These are phyloP conservation scores for Antennarius maculatus DNA, from an alignment of 2,797 vertebrate species.

Conservation along the genomic window DNA sequence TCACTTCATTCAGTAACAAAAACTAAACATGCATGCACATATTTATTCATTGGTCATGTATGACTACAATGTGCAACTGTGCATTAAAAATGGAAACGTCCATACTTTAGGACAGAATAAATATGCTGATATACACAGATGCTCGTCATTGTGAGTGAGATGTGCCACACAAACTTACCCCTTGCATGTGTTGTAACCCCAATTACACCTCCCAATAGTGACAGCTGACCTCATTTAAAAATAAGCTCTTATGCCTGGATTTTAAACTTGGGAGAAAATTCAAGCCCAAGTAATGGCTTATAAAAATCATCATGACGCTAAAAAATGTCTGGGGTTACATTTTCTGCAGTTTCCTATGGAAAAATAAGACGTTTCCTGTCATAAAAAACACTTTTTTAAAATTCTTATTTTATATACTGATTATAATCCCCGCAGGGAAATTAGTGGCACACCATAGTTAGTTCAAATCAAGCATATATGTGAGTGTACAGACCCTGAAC, in stretches of 20 bases:
- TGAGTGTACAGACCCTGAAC: background rate
- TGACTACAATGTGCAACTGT: slow-evolving; percentile 6
- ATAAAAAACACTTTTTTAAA: too few relatives aligned
- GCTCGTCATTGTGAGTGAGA: slow-evolving; percentile 38
- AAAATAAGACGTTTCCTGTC: too few relatives aligned
- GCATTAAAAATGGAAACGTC: slow-evolving; percentile 4
- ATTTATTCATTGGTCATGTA: background rate
- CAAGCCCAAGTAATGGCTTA: slow-evolving; percentile 19
- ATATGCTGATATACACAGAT: slow-evolving; percentile 4
- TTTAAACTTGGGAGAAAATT: slow-evolving; percentile 34
- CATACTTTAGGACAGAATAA: slow-evolving; percentile 8
- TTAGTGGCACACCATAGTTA: too few relatives aligned
- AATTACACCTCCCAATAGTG: slow-evolving; percentile 42
- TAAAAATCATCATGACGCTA: slow-evolving; percentile 15
- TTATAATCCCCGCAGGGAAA: too few relatives aligned
- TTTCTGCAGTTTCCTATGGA: background rate
- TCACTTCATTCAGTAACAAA: slow-evolving; percentile 27
- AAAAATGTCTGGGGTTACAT: slow-evolving; percentile 16
- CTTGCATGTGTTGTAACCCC: slow-evolving; percentile 35
- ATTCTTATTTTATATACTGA: too few relatives aligned
- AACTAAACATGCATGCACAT: slow-evolving; percentile 16
- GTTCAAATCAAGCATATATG: too few relatives aligned
- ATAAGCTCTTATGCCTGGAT: slow-evolving; percentile 11
- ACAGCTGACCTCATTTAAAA: slow-evolving; percentile 40
- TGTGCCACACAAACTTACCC: slow-evolving; percentile 29